Conservation (phyloP, 2,797 vertebrate species). For the Mico argentatus region DNA sequence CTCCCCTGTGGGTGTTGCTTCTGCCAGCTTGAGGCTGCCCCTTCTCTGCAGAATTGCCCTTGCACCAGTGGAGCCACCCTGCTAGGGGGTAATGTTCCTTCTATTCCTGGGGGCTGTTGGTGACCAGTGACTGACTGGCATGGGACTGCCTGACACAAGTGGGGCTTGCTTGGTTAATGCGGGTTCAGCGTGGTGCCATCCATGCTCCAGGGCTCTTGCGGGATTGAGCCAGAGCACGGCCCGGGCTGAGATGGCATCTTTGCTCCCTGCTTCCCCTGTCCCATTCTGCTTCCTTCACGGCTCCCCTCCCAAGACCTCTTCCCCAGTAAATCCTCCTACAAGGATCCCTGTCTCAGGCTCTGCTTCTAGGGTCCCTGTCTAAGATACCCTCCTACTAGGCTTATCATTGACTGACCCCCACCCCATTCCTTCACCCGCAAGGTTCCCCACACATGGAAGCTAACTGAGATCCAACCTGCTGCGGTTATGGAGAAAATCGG, state of each 20-base stretch:
- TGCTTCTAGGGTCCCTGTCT: neutral
- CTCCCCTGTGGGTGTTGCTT: too few relatives aligned
- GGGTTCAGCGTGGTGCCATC: fast-evolving
- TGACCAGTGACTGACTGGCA: neutral
- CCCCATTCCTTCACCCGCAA: neutral
- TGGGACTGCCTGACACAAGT: neutral
- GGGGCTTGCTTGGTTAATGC: too few relatives aligned
- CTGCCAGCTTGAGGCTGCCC: neutral
- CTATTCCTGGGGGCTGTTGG: neutral
- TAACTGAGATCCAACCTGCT: neutral
- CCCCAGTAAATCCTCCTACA: neutral
- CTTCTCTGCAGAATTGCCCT: neutral
- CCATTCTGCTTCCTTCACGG: too few relatives aligned
- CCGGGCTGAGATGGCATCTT: neutral
- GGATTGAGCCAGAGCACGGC: too few relatives aligned
- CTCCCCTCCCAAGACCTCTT: neutral
- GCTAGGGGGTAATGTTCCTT: neutral
- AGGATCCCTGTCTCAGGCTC: too few relatives aligned
- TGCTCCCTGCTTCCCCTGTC: neutral
- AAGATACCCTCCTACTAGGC: neutral
- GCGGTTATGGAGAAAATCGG: neutral
- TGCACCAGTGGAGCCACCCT: neutral
- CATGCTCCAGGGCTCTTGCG: neutral
- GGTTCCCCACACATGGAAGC: neutral
- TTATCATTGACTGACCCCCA: neutral